Evolutionary conservation across 37 sponge, comb jelly and placozoan species (phyloP), one percentile per base, ranked within the genome.

Genomic region (Aphrocallistes beatrix): DNA sequence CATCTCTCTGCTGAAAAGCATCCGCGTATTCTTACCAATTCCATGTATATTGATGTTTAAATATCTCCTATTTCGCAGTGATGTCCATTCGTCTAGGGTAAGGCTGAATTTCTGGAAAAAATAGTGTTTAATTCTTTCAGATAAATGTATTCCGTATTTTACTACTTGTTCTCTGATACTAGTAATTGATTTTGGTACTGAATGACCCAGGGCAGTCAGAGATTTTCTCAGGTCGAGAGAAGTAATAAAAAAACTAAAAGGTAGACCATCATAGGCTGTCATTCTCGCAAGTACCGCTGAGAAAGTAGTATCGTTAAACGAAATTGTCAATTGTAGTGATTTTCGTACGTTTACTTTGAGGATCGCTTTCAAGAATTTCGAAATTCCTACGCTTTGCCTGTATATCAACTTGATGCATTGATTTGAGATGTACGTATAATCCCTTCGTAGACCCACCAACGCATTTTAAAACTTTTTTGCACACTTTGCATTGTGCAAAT

Each of bases 51-150:
- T 60, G 21, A 60, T 60, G n/a, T 60, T 60, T 25, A 60, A 25
- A 60, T 60, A 60, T 60, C 75, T 60, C n/a, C 21, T 60, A 30
- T 60, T 60, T 60, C n/a, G 75, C n/a, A 60, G n/a, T 25, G 75
- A 60, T 60, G 75, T 60, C 21, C 75, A 60, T 60, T 60, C 75
- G n/a, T 60, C 75, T 25, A 60, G n/a, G 3, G 75, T 60, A 60
- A 60, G 75, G n/a, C 28, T 60, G n/a, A 60, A 60, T 30, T 60
- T 60, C n/a, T 60, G 3, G n/a, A 21, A 30, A 19, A 60, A 60
- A 60, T 30, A 32, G 10, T 30, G 10, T 19, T 3, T 30, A 60
- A 60, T 30, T 13, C n/a, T 60, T 60, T 60, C 28, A 28, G 6
- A 13, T 60, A 60, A 47, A 60, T 60, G 10, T 25, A 25, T 30